Evolutionary conservation across 2,888 invertebrate genomes (phyloP), one percentile per base, ranked within the genome.

Genomic region (Temnothorax unifasciatus): DNA sequence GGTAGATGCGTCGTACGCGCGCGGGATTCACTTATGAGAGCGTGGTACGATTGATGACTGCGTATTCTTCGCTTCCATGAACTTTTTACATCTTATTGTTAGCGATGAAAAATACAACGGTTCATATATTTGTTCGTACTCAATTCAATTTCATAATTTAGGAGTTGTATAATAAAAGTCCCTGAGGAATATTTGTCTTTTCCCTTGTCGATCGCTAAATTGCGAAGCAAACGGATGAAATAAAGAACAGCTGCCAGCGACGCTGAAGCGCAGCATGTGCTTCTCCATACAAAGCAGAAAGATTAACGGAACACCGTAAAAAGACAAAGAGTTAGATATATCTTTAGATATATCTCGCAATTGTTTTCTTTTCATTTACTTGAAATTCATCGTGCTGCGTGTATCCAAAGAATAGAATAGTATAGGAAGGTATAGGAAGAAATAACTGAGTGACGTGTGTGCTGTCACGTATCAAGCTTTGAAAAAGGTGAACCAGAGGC

Each of bases 311-410:
- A 59, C 34, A 18, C 38, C 15, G 34, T 38, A 50, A 79, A 71
- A 79, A 79, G 75, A 47, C 9, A 61, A 54, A 57, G 54, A 59
- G 59, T 77, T 66, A 69, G 73, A 59, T 76, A 52, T 76, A 89
- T 90, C 88, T 89, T 89, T 66, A 86, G 79, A n/a, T n/a, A n/a
- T n/a, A n/a, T n/a, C n/a, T n/a, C 84, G 81, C 88, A 83, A 86
- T 86, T 91, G 91, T 89, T 92, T 91, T 91, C 90, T 90, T 92
- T 92, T 91, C 88, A 90, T 92, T 90, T 88, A 89, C 88, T 90
- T 89, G 88, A 89, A 91, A 92, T 91, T 92, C 92, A 92, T 92
- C 89, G 92, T 87, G 82, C 86, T 82, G 82, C 86, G 87, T 69
- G 88, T 87, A 89, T 82, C 81, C 84, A 84, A 76, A 74, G 82